Evolutionary conservation across 23 tunicate genomes (phyloP).

Genomic region (Oikopleura dioica): DNA sequence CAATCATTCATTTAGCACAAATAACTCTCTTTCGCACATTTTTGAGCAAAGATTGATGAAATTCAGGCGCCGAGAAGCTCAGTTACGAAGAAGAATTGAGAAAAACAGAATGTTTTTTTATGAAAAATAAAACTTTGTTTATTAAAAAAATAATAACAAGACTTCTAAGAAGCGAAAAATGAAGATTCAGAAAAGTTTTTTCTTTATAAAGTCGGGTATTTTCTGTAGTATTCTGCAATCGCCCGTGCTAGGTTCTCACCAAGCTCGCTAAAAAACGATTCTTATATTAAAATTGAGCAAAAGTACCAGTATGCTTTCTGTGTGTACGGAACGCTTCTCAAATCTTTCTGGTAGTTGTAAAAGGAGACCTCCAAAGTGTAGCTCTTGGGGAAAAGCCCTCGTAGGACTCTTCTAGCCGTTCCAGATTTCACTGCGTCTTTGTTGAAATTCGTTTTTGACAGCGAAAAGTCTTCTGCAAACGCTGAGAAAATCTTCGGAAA

Average conservation of each 20-base stretch:
- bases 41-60: too few relatives aligned
- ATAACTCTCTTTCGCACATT: too few relatives aligned
- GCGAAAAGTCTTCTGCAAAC: slow-evolving; percentile 52
- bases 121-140: background rate
- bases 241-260: slow-evolving; percentile 1
- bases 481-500: background rate
- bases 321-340: slow-evolving; percentile 45
- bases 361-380: slow-evolving; percentile 89
- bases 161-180: background rate
- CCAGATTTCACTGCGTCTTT: slow-evolving; percentile 87
- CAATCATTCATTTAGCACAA: too few relatives aligned
- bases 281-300: background rate
- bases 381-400: slow-evolving; percentile 47
- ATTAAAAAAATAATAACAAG: background rate
- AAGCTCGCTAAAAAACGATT: background rate
- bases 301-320: slow-evolving; percentile 27
- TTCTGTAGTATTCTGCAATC: background rate
- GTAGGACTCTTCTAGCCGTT: slow-evolving; percentile 70
- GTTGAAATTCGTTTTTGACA: slow-evolving; percentile 71
- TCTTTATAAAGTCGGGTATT: background rate
- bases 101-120: too few relatives aligned
- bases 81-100: too few relatives aligned
- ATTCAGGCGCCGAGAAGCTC: background rate
- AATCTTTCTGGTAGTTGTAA: slow-evolving; percentile 56
- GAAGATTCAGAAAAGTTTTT: background rate